Evolutionary conservation across 2,113 vertebrate species (phyloP).

Genomic region (Eolophus roseicapilla): DNA sequence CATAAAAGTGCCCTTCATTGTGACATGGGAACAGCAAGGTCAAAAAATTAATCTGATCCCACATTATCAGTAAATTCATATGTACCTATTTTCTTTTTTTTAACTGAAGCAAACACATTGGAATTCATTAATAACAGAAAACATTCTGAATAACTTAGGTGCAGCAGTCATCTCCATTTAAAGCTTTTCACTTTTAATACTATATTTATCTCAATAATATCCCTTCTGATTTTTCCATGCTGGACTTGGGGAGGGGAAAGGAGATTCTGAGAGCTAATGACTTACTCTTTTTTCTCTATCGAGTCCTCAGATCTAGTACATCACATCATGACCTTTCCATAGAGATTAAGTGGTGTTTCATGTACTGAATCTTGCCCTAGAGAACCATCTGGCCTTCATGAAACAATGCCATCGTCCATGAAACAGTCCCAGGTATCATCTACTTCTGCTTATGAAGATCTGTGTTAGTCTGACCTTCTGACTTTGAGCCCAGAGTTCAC

Average conservation of each 20-base stretch:
- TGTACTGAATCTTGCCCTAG: not conserved
- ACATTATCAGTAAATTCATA: not conserved
- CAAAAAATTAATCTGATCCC: not conserved
- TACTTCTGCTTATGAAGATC: not conserved
- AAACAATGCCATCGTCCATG: not conserved
- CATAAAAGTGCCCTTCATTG: not conserved
- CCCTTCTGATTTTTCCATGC: not conserved
- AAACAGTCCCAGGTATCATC: not conserved
- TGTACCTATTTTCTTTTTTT: not conserved
- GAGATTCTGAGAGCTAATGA: not conserved
- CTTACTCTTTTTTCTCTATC: not conserved
- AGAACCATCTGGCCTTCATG: not conserved
- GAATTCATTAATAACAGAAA: constrained; percentile 13
- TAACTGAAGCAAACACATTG: not conserved
- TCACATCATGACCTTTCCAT: not conserved
- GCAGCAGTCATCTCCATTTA: not conserved
- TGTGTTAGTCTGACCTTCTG: not conserved
- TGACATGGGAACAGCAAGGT: not conserved
- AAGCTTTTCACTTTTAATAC: not conserved
- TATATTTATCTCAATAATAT: not conserved
- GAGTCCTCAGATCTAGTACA: not conserved
- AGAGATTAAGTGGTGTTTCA: constrained; percentile 1
- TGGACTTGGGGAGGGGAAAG: not conserved
- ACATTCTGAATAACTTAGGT: not conserved
- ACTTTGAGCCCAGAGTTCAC: not conserved